Evolutionary conservation across 2,888 invertebrate genomes (phyloP).

Genomic region (Oscheius sp.): DNA sequence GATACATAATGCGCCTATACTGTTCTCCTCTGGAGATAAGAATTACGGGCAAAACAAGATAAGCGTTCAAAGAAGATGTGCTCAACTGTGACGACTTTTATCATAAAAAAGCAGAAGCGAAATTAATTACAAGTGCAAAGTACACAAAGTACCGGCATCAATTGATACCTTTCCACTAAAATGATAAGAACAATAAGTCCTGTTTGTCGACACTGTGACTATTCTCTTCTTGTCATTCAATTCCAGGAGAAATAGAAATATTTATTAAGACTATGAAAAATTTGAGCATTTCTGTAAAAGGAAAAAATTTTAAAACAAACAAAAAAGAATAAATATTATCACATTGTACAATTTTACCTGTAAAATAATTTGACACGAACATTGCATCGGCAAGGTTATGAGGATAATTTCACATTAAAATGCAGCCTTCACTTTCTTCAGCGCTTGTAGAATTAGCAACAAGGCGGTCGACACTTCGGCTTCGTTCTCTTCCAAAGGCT

Average conservation of each 20-base stretch:
- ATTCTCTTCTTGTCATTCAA: neutral
- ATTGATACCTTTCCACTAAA: too few relatives aligned
- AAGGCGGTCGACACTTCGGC: conserved; percentile 50
- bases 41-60: too few relatives aligned
- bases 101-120: neutral
- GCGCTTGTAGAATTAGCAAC: neutral
- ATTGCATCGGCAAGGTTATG: conserved; percentile 3
- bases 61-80: too few relatives aligned
- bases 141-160: neutral
- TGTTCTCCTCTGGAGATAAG: neutral
- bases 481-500: conserved; percentile 40
- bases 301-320: neutral
- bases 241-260: neutral
- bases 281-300: neutral
- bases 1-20: neutral
- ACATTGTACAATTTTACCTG: conserved; percentile 29
- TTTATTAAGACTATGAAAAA: neutral
- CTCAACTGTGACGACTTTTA: too few relatives aligned
- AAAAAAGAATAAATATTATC: neutral
- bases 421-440: conserved; percentile 33
- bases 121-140: neutral
- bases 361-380: neutral
- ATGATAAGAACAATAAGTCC: too few relatives aligned
- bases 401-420: conserved; percentile 14
- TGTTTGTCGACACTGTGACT: neutral